Percentiles rank a stretch among this genome's conserved stretches.
Evolutionary conservation across 2,113 vertebrate genomes (phyloP).

Genomic region (Pampusana beccarii): DNA sequence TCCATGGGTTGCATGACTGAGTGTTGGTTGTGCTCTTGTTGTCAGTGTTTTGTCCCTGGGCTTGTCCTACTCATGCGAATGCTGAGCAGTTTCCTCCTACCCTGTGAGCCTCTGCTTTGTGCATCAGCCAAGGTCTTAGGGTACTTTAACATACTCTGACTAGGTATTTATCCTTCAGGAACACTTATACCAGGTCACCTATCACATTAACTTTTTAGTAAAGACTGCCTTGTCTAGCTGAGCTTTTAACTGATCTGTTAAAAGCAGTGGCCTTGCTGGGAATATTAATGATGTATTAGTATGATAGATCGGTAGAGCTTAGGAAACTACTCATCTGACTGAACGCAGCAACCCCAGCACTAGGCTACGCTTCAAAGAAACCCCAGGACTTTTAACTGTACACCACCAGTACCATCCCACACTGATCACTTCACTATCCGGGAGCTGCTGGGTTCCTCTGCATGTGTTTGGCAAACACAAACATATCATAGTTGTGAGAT

Average conservation of each 20-base stretch:
- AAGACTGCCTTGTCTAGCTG: not conserved
- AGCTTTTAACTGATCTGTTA: not conserved
- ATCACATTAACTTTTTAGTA: not conserved
- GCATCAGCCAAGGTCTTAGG: not conserved
- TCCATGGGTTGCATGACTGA: fast-evolving
- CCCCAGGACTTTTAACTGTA: not conserved
- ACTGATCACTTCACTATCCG: not conserved
- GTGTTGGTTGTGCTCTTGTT: fast-evolving
- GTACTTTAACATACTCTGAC: not conserved
- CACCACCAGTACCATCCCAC: not conserved
- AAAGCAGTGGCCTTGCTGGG: not conserved
- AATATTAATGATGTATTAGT: not conserved
- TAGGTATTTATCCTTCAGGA: not conserved
- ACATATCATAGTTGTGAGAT: not conserved
- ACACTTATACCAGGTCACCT: not conserved
- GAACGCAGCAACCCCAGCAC: not conserved
- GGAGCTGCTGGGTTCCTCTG: not conserved
- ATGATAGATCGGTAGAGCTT: not conserved
- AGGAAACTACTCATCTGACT: not conserved
- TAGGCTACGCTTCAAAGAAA: not conserved
- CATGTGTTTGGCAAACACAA: not conserved
- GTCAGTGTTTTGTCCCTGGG: not conserved
- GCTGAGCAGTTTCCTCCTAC: not conserved
- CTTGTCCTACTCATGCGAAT: not conserved
- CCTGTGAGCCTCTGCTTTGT: too few species aligned